Conservation (phyloP, 2,113 vertebrate species). For the Thunnus maccoyii region DNA sequence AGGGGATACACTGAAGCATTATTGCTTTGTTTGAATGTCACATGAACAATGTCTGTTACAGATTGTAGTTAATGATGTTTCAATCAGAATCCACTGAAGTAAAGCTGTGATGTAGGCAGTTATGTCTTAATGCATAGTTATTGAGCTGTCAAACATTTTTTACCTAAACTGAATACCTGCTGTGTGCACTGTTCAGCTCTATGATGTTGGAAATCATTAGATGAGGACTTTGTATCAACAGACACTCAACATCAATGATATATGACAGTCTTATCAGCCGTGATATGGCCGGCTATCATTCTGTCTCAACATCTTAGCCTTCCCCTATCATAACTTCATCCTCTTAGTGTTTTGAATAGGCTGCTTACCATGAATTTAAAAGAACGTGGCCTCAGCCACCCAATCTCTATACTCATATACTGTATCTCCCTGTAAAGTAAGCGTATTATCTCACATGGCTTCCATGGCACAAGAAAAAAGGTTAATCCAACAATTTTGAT, state of each 20-base stretch:
- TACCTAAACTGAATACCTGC: neutral
- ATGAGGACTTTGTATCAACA: too few relatives aligned
- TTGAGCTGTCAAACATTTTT: neutral
- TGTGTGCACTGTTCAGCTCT: neutral
- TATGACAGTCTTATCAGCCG: neutral
- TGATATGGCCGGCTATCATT: neutral
- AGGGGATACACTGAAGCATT: too few relatives aligned
- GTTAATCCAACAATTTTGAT: slow-evolving; percentile 76
- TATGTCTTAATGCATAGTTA: neutral
- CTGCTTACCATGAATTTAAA: slow-evolving; percentile 56
- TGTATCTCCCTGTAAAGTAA: slow-evolving; percentile 36
- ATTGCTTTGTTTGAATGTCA: too few relatives aligned
- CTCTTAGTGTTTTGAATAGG: slow-evolving; percentile 32
- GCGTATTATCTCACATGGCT: slow-evolving; percentile 39
- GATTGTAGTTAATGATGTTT: too few relatives aligned
- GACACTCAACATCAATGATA: neutral
- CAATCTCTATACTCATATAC: neutral
- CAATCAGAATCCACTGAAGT: neutral
- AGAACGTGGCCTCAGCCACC: slow-evolving; percentile 25
- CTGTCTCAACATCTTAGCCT: neutral
- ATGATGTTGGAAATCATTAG: neutral
- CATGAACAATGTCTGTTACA: too few relatives aligned
- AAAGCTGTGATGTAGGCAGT: neutral
- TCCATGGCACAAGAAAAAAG: slow-evolving; percentile 58
- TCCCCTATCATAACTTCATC: slow-evolving; percentile 14